These are phyloP conservation scores for Saccostrea echinata DNA, from an alignment of 1,140 invertebrate genomes.

Conservation along the genomic window DNA sequence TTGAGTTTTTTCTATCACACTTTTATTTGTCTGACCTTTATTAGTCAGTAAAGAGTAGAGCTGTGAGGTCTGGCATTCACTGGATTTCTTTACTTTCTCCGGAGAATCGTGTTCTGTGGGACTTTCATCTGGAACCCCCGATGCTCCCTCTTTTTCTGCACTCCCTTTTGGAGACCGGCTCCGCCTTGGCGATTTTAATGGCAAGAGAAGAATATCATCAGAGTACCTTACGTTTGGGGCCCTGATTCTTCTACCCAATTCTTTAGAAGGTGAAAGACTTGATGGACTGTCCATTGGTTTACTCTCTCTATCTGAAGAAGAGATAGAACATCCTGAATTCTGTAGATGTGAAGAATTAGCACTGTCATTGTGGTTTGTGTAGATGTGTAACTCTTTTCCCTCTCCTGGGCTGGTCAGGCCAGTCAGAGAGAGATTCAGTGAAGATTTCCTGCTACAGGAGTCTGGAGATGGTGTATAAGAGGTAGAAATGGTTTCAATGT, in stretches of 20 bases:
- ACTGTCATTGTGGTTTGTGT: conserved; percentile 6
- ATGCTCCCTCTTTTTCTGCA: conserved; percentile 9
- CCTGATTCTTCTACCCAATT: conserved; percentile 49
- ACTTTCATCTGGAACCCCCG: not conserved
- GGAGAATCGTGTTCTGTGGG: not conserved
- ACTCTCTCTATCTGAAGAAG: not conserved
- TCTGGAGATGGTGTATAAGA: conserved; percentile 2
- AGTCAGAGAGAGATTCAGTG: not conserved
- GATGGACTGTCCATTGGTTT: not conserved
- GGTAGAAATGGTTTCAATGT: not conserved
- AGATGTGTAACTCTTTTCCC: not conserved
- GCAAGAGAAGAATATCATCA: conserved; percentile 58
- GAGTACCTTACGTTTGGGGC: conserved; percentile 57
- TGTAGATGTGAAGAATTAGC: not conserved
- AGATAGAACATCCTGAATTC: not conserved
- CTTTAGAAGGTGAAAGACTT: conserved; percentile 30
- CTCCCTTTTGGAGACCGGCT: conserved; percentile 37
- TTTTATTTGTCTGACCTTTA: conserved; percentile 20
- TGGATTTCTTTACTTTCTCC: conserved; percentile 42
- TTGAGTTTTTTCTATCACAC: not conserved
- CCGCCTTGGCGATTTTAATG: conserved; percentile 50
- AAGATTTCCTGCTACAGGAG: not conserved
- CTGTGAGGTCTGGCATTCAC: conserved; percentile 55
- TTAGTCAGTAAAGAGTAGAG: conserved; percentile 56
- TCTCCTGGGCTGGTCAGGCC: not conserved